These are phyloP conservation scores for Ophion obscuratus DNA, from an alignment of 2,888 invertebrate species.

Conservation along the genomic window DNA sequence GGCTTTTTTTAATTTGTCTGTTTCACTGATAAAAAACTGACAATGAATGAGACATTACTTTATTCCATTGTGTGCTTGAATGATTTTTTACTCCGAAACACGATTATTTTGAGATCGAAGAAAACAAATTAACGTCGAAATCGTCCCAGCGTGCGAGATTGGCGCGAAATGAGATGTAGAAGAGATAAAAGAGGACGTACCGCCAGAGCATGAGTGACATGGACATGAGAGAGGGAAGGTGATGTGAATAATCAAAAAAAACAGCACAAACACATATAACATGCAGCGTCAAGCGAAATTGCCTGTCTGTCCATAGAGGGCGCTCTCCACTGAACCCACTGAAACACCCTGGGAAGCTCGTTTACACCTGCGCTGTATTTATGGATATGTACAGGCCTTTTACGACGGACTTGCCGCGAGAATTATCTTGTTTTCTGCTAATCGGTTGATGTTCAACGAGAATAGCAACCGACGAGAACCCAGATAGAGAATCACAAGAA, in stretches of 20 bases:
- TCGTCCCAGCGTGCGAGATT: conserved; percentile 16
- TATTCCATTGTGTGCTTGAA: not conserved
- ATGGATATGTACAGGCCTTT: not conserved
- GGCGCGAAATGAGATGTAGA: conserved; percentile 20
- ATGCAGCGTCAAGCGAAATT: conserved; percentile 42
- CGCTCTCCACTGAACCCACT: conserved; percentile 11
- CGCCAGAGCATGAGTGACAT: conserved; percentile 25
- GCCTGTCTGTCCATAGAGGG: conserved; percentile 42
- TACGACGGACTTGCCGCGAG: not conserved
- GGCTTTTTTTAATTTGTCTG: not conserved
- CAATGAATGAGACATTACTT: not conserved
- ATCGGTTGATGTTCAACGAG: not conserved
- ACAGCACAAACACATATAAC: not conserved
- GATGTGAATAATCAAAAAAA: not conserved
- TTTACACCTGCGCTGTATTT: conserved; percentile 11
- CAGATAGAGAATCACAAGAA: not conserved
- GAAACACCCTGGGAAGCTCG: conserved; percentile 17
- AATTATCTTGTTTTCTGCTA: conserved; percentile 7
- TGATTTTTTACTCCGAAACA: not conserved
- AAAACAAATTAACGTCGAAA: conserved; percentile 17
- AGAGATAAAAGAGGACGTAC: conserved; percentile 31
- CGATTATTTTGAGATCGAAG: not conserved
- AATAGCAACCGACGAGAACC: not conserved
- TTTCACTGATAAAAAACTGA: not conserved
- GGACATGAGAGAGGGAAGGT: not conserved